A percentile compares a stretch with the other conserved stretches of the same genome.
Conservation (phyloP, 2,113 vertebrate species). For the Cyanoderma ruficeps region DNA sequence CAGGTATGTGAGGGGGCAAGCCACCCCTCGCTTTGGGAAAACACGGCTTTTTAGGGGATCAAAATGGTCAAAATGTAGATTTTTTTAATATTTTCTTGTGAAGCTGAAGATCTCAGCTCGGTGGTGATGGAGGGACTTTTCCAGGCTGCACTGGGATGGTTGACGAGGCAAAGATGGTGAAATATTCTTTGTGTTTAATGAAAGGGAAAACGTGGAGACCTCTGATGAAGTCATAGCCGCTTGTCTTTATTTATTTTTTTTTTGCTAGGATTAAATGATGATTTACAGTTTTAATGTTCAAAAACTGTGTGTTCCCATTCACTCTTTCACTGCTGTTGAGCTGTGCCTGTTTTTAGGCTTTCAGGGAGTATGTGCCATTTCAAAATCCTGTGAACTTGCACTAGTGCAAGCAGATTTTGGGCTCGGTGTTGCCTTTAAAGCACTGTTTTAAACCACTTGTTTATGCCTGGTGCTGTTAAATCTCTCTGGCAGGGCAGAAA, state of each 20-base stretch:
- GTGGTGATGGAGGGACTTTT: fast-evolving
- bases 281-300: neutral
- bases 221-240: neutral
- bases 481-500: neutral
- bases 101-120: neutral
- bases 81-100: no score
- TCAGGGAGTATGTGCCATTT: neutral
- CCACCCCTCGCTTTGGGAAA: fast-evolving
- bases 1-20: conserved; percentile 74
- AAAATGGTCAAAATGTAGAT: fast-evolving
- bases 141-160: neutral
- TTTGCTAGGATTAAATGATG: neutral
- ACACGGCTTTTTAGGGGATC: fast-evolving
- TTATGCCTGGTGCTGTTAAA: neutral
- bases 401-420: neutral
- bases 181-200: neutral
- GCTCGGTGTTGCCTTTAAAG: neutral
- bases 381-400: neutral
- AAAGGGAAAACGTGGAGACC: neutral
- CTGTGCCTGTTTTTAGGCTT: neutral
- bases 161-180: neutral
- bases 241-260: neutral
- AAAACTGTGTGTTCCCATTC: neutral
- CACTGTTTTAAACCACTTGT: neutral
- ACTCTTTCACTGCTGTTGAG: neutral